Evolutionary conservation across 2,888 invertebrate genomes (phyloP).

Genomic region (Lobophora halterata): DNA sequence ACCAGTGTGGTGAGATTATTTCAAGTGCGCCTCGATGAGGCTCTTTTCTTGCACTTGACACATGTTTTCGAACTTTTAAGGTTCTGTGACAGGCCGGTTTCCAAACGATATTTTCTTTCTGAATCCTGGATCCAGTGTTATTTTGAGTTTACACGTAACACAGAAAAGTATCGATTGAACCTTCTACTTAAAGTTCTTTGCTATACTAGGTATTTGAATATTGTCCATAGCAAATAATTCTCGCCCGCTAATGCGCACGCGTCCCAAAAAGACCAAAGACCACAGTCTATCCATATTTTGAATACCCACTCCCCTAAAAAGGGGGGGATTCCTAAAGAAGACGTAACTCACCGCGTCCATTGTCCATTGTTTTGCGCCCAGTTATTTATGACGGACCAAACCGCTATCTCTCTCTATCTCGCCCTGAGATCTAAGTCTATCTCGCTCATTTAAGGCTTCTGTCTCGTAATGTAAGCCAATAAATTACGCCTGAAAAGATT

Average conservation of each 20-base stretch:
- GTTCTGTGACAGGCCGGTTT: too few relatives aligned
- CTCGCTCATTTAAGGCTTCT: conserved; percentile 64
- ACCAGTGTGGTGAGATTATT: too few relatives aligned
- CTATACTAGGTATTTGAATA: too few relatives aligned
- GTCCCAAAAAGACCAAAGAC: conserved; percentile 33
- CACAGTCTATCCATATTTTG: conserved; percentile 35
- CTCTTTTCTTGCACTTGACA: too few relatives aligned
- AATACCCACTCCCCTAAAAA: conserved; percentile 35
- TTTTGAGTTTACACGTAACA: too few relatives aligned
- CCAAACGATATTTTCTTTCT: too few relatives aligned
- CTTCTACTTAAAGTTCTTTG: too few relatives aligned
- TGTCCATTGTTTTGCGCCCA: conserved; percentile 79
- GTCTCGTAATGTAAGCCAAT: conserved; percentile 73
- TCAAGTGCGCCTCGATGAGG: too few relatives aligned
- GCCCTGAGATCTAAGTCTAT: conserved; percentile 28
- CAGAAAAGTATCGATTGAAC: too few relatives aligned
- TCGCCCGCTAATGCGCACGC: conserved; percentile 44
- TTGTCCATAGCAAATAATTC: conserved; percentile 11
- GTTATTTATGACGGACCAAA: conserved; percentile 77
- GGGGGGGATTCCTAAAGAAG: conserved; percentile 68
- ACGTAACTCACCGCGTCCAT: conserved; percentile 78
- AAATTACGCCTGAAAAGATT: conserved; percentile 77
- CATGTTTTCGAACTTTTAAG: too few relatives aligned
- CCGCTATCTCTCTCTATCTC: conserved; percentile 51
- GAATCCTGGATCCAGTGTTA: too few relatives aligned